Evolutionary conservation across 1,140 invertebrate genomes (phyloP), one percentile per base, ranked within the genome.

Genomic region (Adoxophyes honmai): DNA sequence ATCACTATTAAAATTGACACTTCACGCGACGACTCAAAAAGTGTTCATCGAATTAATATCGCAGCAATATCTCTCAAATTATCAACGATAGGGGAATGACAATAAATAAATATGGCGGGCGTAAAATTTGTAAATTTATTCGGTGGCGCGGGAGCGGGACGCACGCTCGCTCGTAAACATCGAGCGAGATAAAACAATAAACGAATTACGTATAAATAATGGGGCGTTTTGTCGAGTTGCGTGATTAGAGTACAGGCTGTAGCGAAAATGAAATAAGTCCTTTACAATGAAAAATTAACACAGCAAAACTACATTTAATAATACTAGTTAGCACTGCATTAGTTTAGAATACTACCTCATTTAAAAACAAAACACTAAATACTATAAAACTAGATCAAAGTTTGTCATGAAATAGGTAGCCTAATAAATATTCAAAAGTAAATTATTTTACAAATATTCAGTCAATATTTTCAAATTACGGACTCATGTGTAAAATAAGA

Each of bases 131-230:
- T 75, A 71, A 77, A 78, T 87, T 85, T 87, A 85, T 85, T 72
- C 60, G 35, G 60, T 63, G 59, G 59, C 11, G 33, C 68, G 66
- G 66, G 79, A 81, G 73, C 71, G 69, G 52, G 53, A 68, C 65
- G 75, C 70, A 68, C 74, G 18, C 21, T 28, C 52, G 69, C 57
- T 77, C 84, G 69, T 87, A 87, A 87, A 87, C 85, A 82, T 79
- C 77, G 71, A 74, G 68, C 65, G 68, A 85, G 81, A 86, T 87
- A 87, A 87, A 86, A 87, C 82, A 87, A 87, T 87, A 87, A 87
- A 86, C 76, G 81, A 73, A 87, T 84, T 84, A 84, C 73, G 73
- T 81, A 74, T 74, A 80, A 78, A 87, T 83, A 86, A 86, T 85
- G 77, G 78, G 81, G 74, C 78, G 73, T 77, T 85, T 84, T 85